Evolutionary conservation across 2,113 vertebrate genomes (phyloP).

Genomic region (Malurus cyaneus): DNA sequence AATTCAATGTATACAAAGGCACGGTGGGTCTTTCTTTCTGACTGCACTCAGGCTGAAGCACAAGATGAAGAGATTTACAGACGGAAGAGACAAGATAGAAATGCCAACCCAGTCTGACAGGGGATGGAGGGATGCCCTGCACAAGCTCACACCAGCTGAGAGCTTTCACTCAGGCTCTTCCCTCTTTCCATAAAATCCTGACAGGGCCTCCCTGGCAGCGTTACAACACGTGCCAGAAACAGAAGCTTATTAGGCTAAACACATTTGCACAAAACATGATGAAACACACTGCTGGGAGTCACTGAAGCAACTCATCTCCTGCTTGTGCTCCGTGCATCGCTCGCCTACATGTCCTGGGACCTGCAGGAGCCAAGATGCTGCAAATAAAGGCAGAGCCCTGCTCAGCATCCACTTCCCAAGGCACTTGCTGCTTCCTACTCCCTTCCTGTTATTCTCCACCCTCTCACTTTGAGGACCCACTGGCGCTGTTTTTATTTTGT

Average conservation of each 20-base stretch:
- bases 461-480: not conserved
- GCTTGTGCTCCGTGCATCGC: not conserved
- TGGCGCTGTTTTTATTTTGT: not conserved
- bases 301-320: not conserved
- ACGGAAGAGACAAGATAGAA: not conserved
- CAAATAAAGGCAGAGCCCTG: not conserved
- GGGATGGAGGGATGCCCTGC: not conserved
- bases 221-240: not conserved
- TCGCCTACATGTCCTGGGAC: not conserved
- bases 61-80: not conserved
- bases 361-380: not conserved
- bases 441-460: slow-evolving; percentile 46
- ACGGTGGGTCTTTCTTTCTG: not conserved
- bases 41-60: not conserved
- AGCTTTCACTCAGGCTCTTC: not conserved
- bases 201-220: not conserved
- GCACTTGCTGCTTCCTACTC: slow-evolving; percentile 9
- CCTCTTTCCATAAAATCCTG: not conserved
- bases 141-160: not conserved
- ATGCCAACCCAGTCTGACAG: not conserved
- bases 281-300: not conserved
- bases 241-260: not conserved
- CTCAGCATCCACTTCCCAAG: slow-evolving; percentile 6
- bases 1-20: not conserved
- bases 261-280: not conserved